phyloP scores from a whole-genome alignment of 1,140 invertebrate genomes.

The Orchesella cincta region DNA sequence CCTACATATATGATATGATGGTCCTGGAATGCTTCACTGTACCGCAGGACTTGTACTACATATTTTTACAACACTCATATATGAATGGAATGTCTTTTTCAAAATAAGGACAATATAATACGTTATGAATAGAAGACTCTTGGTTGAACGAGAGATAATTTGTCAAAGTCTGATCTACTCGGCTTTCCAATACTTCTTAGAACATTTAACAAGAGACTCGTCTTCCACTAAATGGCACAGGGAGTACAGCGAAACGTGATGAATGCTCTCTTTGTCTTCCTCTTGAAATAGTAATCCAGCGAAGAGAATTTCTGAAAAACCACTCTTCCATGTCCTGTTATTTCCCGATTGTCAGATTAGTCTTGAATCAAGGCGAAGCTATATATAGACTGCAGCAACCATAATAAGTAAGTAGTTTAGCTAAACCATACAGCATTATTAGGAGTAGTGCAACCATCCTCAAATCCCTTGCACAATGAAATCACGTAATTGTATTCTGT shows the following conservation, averaged over 20 bases:
- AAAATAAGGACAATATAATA: slow-evolving; percentile 11
- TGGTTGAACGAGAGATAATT: slow-evolving; percentile 37
- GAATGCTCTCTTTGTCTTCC: slow-evolving; percentile 32
- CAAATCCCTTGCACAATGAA: not conserved
- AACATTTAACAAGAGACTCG: not conserved
- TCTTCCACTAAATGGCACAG: not conserved
- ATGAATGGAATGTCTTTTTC: not conserved
- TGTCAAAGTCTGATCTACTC: slow-evolving; percentile 44
- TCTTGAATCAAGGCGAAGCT: not conserved
- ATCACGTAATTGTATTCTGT: slow-evolving; percentile 1
- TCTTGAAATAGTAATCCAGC: slow-evolving; percentile 14
- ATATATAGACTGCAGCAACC: not conserved
- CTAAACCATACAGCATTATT: not conserved
- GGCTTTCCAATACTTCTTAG: slow-evolving; percentile 31
- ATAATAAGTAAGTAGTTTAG: not conserved
- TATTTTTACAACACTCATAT: not conserved
- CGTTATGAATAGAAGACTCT: slow-evolving; percentile 16
- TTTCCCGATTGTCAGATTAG: not conserved
- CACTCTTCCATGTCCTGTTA: not conserved
- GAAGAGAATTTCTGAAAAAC: not conserved
- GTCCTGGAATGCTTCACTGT: not conserved
- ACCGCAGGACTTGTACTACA: not conserved
- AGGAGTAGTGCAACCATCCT: not conserved
- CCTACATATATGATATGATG: not conserved
- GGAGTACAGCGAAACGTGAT: slow-evolving; percentile 28